Evolutionary conservation across 2,888 invertebrate species (phyloP), one percentile per base, ranked within the genome.

Genomic region (Thysanoteuthis rhombus): DNA sequence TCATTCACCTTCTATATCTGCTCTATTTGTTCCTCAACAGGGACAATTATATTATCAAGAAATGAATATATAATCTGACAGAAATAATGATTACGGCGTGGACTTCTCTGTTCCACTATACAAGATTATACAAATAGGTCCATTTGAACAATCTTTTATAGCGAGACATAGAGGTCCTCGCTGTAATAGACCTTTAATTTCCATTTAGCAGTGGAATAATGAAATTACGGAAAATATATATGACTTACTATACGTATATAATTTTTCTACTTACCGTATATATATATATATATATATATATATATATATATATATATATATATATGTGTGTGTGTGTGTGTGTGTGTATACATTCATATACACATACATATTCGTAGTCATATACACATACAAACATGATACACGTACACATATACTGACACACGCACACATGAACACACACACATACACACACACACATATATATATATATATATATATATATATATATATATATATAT

Each of bases 401-500:
- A 89, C 22, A 89, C 3, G 22, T 89, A 89, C 22, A 89, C 22
- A 36, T 89, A 10, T 89, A 89, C n/a, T n/a, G n/a, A n/a, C n/a
- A n/a, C n/a, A n/a, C n/a, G n/a, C n/a, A n/a, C 4, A 89, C 4
- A 89, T 5, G 22, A 0, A 89, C 22, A 89, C 22, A 89, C 22
- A 5, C 22, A 10, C 22, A 89, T 36, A 89, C 19, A 89, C 19
- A 89, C 19, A 89, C 19, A 89, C 22, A 89, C 22, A 89, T 89
- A 89, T 89, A 89, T 89, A 89, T 10, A 89, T 89, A 89, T 89
- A 89, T 89, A 36, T 89, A 10, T 89, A 89, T 89, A 89, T 89
- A 89, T 89, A 89, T 89, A 89, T 89, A 89, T 89, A 89, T 89
- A 89, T 89, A 89, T 89, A 89, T 89, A 89, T 38, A 42, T 42